Evolutionary conservation across 2,797 vertebrate genomes (phyloP), one percentile per base, ranked within the genome.

Genomic region (Hippoglossus hippoglossus): DNA sequence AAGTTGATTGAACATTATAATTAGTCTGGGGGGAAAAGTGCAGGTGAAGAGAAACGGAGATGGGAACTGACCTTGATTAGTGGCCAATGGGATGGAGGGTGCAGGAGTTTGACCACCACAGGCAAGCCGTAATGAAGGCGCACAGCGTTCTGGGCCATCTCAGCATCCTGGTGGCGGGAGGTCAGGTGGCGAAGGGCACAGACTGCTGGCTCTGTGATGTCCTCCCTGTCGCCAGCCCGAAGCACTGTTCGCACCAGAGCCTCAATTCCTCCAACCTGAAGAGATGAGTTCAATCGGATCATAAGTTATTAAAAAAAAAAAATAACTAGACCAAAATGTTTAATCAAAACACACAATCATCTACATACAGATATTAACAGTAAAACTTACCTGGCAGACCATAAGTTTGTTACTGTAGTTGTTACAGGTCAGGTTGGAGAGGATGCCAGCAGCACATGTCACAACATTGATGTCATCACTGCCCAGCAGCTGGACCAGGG

Each of bases 371-470:
- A 60, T 31, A 62, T 11, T 39, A 39, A 15, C 12, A 15, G 18
- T 18, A 3, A 24, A n/a, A 47, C 59, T 0, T 65, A 98, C 97
- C 92, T 98, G 98, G 92, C 98, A 99, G 75, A 99, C 98, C 98
- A 99, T 99, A 94, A 99, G 98, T 92, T 99, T 99, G 92, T 99
- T 99, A 90, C 98, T 99, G 71, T 99, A 99, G 83, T 99, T 99
- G 94, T 99, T 99, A 90, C 98, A 99, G 60, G 98, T 99, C 80
- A 99, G 96, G 92, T 99, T 99, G 69, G 98, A 99, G 50, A 99
- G 96, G 83, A 99, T 99, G 50, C 98, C 98, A 18, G 98, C 98
- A 0, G 98, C 98, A 83, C 98, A 99, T 13, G 98, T 99, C 89
- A 99, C 98, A 63, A 99, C 98, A 19, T 99, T 99, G 77, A 99